Conservation (phyloP, 2,888 invertebrate species). For the Brassicogethes aeneus region DNA sequence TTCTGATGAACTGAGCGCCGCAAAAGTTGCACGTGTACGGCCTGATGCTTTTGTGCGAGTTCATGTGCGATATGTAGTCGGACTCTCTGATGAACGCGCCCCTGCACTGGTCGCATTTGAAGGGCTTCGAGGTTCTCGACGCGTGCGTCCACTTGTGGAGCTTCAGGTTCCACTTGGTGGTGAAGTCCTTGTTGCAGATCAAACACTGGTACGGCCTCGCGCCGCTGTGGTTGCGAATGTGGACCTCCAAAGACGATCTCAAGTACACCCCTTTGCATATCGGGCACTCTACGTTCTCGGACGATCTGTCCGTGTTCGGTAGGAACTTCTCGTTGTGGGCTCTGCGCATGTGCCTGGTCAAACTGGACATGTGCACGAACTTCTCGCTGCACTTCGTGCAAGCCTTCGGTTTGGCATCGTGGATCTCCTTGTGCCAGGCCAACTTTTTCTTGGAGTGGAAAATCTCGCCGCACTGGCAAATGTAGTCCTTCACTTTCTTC, state of each 20-base stretch:
- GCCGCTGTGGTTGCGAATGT: constrained; percentile 70
- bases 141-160: constrained; percentile 86
- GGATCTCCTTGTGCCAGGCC: constrained; percentile 76
- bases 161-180: constrained; percentile 85
- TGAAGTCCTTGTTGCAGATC: constrained; percentile 77
- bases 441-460: constrained; percentile 77
- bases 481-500: constrained; percentile 52
- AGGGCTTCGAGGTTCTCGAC: constrained; percentile 73
- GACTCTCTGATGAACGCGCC: constrained; percentile 75
- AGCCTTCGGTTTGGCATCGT: constrained; percentile 72
- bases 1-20: constrained; percentile 80
- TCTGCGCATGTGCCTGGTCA: constrained; percentile 74
- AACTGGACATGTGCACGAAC: constrained; percentile 74
- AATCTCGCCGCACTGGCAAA: constrained; percentile 60
- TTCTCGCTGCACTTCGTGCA: constrained; percentile 81
- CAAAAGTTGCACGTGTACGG: constrained; percentile 87
- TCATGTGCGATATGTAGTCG: constrained; percentile 76
- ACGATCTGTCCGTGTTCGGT: constrained; percentile 50
- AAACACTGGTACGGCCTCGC: constrained; percentile 69
- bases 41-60: constrained; percentile 73
- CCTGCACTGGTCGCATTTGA: constrained; percentile 74
- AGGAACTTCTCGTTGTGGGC: constrained; percentile 71
- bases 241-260: constrained; percentile 68
- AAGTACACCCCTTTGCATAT: constrained; percentile 69
- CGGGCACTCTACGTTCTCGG: constrained; percentile 67